phyloP scores from a whole-genome alignment of 1,140 invertebrate genomes.

The Trichogramma pretiosum region DNA sequence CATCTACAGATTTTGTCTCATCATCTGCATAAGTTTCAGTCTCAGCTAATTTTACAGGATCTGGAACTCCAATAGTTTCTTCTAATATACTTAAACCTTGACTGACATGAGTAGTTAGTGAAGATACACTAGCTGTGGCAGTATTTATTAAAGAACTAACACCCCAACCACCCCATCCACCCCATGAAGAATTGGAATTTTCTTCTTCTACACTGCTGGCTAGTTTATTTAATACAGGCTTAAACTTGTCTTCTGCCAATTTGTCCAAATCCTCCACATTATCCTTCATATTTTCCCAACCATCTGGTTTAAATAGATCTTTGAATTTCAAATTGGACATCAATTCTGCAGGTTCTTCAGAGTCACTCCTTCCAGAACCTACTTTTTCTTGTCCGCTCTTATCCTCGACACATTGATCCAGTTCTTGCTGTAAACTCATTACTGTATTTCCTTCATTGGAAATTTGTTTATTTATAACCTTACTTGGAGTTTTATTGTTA shows the following conservation, averaged over 20 bases:
- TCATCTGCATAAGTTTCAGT: constrained; percentile 28
- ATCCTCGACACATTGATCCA: too few relatives aligned
- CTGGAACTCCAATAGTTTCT: constrained; percentile 64
- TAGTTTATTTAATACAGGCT: constrained; percentile 27
- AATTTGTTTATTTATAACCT: constrained; percentile 19
- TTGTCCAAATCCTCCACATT: constrained; percentile 31
- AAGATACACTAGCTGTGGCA: constrained; percentile 62
- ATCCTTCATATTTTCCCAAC: constrained; percentile 34
- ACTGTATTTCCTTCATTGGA: constrained; percentile 20
- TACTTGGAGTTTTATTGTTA: constrained; percentile 16
- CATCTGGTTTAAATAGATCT: constrained; percentile 37
- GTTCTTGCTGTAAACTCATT: constrained; percentile 11
- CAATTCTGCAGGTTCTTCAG: constrained; percentile 32
- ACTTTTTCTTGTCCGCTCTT: neutral
- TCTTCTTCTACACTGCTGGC: constrained; percentile 18
- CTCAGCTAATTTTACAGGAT: constrained; percentile 64
- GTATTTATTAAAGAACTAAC: constrained; percentile 64
- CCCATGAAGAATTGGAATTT: constrained; percentile 40
- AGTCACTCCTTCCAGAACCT: neutral
- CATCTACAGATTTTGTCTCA: constrained; percentile 18
- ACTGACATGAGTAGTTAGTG: constrained; percentile 67
- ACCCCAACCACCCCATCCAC: constrained; percentile 57
- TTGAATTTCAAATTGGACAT: constrained; percentile 41
- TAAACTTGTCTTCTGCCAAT: constrained; percentile 27
- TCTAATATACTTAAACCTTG: constrained; percentile 69